Evolutionary conservation across 53 echinoderm and acorn worm genomes (phyloP), one percentile per base, ranked within the genome.

Genomic region (Echinarachnius parma): DNA sequence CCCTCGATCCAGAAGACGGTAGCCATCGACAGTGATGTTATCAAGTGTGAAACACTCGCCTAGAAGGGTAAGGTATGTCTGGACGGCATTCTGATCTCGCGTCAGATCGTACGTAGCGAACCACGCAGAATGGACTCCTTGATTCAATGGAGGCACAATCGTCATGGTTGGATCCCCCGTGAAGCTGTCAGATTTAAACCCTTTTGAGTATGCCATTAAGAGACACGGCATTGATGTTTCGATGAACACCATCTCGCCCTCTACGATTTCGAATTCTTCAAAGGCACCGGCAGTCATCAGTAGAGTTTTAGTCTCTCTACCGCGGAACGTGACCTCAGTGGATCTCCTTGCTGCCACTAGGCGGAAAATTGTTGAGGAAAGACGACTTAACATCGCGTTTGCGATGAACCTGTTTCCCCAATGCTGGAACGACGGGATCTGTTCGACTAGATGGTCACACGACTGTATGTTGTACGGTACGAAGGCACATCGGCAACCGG

Each of bases 361-460:
- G 18, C 89, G 77, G 28, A 59, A 89, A 23, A 85, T 16, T 1
- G 78, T 72, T 9, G 77, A 35, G 46, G 64, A 21, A 11, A 11
- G 3, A 3, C 89, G 77, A 13, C 82, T 77, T 18, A 81, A 27
- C 29, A 89, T 72, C 5, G 89, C 60, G 29, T 81, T 44, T 30
- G 81, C 76, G 19, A 89, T 75, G 32, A 89, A 89, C 27, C 77
- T 48, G 13, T 59, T 53, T 4, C 84, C 89, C 59, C 77, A 81
- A 14, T 84, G 77, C 22, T 39, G 46, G 34, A 84, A 76, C 3
- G 89, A 84, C 21, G 89, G 77, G 2, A 89, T 60, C 77, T 84
- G 84, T 61, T 89, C 89, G 4, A 84, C 81, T 16, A 89, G 84
- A 39, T 89, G 85, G 30, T 89, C 89, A 59, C 85, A 89, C 2